Base-by-base conservation (phyloP, 2,797 vertebrate species). In the Microhierax caerulescens region DNA sequence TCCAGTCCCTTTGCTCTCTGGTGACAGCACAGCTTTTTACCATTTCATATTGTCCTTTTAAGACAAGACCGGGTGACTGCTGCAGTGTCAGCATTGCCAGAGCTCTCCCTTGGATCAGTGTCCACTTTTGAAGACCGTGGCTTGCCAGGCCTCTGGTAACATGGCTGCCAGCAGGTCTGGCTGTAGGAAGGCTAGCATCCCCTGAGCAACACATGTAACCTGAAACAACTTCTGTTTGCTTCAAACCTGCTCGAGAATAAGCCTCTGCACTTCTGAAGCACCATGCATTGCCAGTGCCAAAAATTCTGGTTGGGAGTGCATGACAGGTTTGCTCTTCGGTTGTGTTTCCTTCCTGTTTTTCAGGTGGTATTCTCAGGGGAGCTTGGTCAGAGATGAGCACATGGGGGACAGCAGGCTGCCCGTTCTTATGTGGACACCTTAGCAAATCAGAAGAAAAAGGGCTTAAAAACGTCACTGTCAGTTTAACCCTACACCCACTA, bases 401-500 rank as follows among this genome's bases (percentile, higher is more conserved):
- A 21, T 16, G 2, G 1, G 32, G 65, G 36, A 51, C 63, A 72
- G 54, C 22, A 53, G 32, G 20, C 43, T 82, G 28, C 18, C 4
- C 0, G 0, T 4, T 83, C 17, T 24, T 2, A 3, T 23, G 14
- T 0, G 0, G 45, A 48, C 16, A 11, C 2, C 41, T 88, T 28
- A 63, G 60, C 4, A 5, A 47, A 81, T 75, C 23, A 73, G 43
- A 39, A 76, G 37, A n/a, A n/a, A 56, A 56, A 24, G 2, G 7
- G 18, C 34, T 80, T 78, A 81, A 61, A 84, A 34, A 65, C 37
- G 37, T 51, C 12, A 25, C 18, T 6, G n/a, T 82, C 2, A 0
- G 25, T 89, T 95, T 80, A 81, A 47, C 18, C 24, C 32, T 59
- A 79, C 15, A 39, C 27, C 28, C 67, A 85, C 48, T 70, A 77